A percentile compares a stretch with the other conserved stretches of the same genome.
Conservation (phyloP, 2,797 vertebrate genomes). For the Mallotus villosus region DNA sequence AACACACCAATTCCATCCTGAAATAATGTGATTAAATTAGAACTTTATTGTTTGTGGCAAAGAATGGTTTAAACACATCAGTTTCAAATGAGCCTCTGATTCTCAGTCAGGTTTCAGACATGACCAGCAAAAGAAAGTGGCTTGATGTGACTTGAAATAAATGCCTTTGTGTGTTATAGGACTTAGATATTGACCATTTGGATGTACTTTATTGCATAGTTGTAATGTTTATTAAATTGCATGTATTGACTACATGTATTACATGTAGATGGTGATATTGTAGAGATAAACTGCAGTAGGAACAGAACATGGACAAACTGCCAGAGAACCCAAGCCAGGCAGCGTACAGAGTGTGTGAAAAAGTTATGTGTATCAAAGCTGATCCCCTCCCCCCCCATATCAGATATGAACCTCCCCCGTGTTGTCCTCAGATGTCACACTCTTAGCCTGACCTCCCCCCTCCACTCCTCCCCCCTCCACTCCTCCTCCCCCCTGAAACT, state of each 20-base stretch:
- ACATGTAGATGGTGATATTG: not conserved
- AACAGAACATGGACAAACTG: not conserved
- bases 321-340: not conserved
- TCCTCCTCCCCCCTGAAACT: constrained; percentile 38
- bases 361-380: constrained; percentile 56
- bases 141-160: too few relatives aligned
- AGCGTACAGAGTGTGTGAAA: constrained; percentile 40
- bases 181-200: too few relatives aligned
- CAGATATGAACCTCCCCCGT: constrained; percentile 75
- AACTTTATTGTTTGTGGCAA: not conserved
- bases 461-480: constrained; percentile 15
- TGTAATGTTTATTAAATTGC: not conserved
- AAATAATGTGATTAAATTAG: not conserved
- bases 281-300: not conserved
- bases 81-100: too few relatives aligned
- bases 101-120: too few relatives aligned
- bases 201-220: too few relatives aligned
- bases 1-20: not conserved
- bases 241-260: not conserved
- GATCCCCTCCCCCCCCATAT: constrained; percentile 32
- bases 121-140: too few relatives aligned
- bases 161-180: too few relatives aligned
- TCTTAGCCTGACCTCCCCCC: constrained; percentile 23
- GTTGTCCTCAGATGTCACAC: constrained; percentile 49
- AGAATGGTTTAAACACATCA: too few relatives aligned